Evolutionary conservation across 35 echinoderm and acorn worm genomes (phyloP).

Genomic region (Heliocidaris tuberculata): DNA sequence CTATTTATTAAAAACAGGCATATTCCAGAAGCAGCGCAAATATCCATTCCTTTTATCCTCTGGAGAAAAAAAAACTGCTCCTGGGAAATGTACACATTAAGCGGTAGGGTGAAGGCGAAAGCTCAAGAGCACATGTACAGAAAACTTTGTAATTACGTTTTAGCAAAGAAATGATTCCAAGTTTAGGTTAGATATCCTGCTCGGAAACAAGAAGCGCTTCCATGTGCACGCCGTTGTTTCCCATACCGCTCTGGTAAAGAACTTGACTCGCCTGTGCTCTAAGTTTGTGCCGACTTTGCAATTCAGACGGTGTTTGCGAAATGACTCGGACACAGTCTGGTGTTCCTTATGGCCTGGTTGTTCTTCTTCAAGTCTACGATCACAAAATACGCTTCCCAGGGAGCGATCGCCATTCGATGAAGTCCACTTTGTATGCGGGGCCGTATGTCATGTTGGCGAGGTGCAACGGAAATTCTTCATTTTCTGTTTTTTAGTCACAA

Average conservation of each 20-base stretch:
- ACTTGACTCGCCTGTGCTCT: background rate
- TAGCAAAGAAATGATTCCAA: background rate
- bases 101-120: background rate
- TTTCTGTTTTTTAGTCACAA: slow-evolving; percentile 2
- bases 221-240: background rate
- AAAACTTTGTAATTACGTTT: background rate
- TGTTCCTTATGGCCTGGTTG: background rate
- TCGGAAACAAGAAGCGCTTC: background rate
- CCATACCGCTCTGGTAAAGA: background rate
- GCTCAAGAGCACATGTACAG: background rate
- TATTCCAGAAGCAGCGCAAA: background rate
- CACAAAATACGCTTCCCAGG: background rate
- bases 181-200: background rate
- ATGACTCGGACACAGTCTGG: background rate
- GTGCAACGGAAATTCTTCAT: background rate
- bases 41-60: background rate
- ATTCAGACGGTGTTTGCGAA: background rate
- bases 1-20: background rate
- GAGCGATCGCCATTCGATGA: background rate
- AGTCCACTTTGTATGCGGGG: background rate
- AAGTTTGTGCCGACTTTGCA: background rate
- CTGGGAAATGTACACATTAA: background rate
- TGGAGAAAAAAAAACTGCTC: background rate
- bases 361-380: background rate
- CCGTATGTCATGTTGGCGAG: background rate